Base-by-base conservation (phyloP, 1,140 invertebrate species). In the Armadillidium nasatum region DNA sequence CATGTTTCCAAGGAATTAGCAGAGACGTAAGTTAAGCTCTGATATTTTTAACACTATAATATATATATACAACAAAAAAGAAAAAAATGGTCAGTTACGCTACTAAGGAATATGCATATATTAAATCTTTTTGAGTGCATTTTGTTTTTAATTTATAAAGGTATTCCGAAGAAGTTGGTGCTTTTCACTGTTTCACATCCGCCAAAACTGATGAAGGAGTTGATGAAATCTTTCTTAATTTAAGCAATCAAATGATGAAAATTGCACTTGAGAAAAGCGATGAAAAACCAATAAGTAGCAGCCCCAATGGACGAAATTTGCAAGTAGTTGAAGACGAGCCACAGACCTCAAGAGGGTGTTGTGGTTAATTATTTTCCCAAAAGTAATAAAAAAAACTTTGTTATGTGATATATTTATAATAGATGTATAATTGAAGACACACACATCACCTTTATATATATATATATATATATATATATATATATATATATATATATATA, bases 131-230 rank as follows among this genome's bases (percentile, higher is more conserved):
- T n/a, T n/a, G n/a, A n/a, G n/a, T n/a, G n/a, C n/a, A n/a, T 33
- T 33, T 33, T 33, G 1, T 33, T 33, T 33, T 33, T 44, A 15
- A 45, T n/a, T n/a, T n/a, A n/a, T 46, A 43, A 80, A 95, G 93
- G 54, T 97, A 97, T 86, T 92, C 96, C 10, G 88, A 88, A 75
- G 92, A 93, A 82, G 96, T 98, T 11, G 94, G 94, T 67, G 97
- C 97, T n/a, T 89, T 89, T 77, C 96, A 98, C 86, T 94, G 91
- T 86, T 91, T 95, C 81, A 97, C 95, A 15, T 98, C 96, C 33
- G 97, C 97, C 0, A 99, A 99, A 86, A 84, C 91, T n/a, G 98
- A 97, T 84, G 88, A 91, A 84, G 93, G 94, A 23, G 93, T 99
- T 22, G 93, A 97, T 83, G 94, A 97, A 80, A 87, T 98, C 83